phyloP scores from a whole-genome alignment of 2,797 vertebrate species.

The Lepus oiostolus region DNA sequence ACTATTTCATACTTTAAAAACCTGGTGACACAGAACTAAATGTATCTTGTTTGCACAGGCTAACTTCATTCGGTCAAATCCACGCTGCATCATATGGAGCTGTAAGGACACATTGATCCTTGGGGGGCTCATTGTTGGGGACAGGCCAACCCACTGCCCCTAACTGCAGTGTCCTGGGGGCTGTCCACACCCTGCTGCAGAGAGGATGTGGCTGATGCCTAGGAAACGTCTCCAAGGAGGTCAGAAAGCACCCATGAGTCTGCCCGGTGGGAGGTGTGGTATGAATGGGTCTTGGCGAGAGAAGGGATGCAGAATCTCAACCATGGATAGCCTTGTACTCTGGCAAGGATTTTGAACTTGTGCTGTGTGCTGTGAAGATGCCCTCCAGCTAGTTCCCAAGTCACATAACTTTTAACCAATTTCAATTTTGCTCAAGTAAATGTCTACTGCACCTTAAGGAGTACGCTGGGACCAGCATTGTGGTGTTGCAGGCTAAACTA shows the following conservation, averaged over 20 bases:
- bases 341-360: neutral
- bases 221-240: neutral
- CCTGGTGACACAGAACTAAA: neutral
- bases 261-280: neutral
- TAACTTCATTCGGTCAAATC: neutral
- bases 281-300: neutral
- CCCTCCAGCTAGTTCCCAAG: too few species aligned
- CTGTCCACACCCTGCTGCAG: neutral
- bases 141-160: neutral
- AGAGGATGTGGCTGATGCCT: rapidly evolving
- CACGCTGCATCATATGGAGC: neutral
- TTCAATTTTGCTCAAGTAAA: too few species aligned
- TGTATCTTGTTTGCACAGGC: neutral
- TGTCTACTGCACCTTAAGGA: too few species aligned
- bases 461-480: too few species aligned
- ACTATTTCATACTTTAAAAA: neutral
- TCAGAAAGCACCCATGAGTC: neutral
- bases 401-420: too few species aligned
- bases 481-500: too few species aligned
- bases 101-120: neutral
- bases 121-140: neutral
- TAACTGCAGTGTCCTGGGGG: neutral
- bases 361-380: too few species aligned
- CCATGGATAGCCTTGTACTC: neutral
- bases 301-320: neutral